phyloP scores from a whole-genome alignment of 2,113 vertebrate species.

The Tursiops truncatus region DNA sequence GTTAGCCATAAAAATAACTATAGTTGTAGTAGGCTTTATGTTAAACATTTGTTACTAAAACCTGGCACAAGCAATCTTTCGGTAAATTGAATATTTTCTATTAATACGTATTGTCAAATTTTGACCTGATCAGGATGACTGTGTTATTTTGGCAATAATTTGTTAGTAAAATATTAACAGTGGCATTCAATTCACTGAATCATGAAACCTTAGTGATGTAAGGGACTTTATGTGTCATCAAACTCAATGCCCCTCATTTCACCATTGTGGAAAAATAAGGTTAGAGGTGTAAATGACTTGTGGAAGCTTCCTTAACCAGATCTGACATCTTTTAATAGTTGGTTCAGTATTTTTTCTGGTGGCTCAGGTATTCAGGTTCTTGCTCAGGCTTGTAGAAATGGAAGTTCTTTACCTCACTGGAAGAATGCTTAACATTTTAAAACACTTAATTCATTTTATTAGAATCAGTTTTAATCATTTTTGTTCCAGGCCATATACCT shows the following conservation, averaged over 20 bases:
- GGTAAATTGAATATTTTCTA: background rate
- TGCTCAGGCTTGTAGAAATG: background rate
- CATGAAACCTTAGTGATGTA: background rate
- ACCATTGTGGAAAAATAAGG: background rate
- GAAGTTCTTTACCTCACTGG: background rate
- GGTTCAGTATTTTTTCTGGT: background rate
- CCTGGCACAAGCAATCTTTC: background rate
- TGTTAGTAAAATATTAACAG: slow-evolving; percentile 1
- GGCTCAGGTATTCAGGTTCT: background rate
- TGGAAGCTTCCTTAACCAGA: background rate
- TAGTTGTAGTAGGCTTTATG: background rate
- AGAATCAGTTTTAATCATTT: background rate
- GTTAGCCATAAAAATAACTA: background rate
- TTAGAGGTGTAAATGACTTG: background rate
- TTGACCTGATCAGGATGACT: background rate
- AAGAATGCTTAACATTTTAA: background rate
- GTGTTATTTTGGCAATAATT: slow-evolving; percentile 12
- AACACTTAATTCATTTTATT: slow-evolving; percentile 12
- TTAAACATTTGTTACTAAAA: background rate
- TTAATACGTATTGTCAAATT: background rate
- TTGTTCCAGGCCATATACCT: background rate
- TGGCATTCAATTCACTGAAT: background rate
- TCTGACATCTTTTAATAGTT: background rate
- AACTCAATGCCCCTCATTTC: background rate
- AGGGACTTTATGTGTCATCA: background rate